These are phyloP conservation scores for Auanema sp. DNA, from an alignment of 2,888 invertebrate species.

Conservation along the genomic window DNA sequence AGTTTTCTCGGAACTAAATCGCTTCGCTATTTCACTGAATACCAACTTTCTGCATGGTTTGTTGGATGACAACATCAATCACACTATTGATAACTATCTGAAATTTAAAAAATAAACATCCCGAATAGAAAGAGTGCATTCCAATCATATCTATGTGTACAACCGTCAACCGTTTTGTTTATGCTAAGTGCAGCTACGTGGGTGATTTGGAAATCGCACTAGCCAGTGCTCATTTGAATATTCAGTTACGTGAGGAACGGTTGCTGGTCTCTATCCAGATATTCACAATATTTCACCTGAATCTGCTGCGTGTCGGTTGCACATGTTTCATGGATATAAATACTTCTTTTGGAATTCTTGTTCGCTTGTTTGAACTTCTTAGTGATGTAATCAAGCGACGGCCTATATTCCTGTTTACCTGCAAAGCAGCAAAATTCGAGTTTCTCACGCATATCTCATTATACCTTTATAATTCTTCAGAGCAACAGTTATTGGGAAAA, in stretches of 20 bases:
- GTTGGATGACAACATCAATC: conserved; percentile 50
- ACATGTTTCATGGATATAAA: conserved; percentile 48
- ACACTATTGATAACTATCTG: conserved; percentile 50
- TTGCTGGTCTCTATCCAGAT: background rate
- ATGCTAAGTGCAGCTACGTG: too few relatives aligned
- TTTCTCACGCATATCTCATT: background rate
- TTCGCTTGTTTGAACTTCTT: conserved; percentile 40
- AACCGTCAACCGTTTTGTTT: too few relatives aligned
- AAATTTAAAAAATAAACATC: conserved; percentile 9
- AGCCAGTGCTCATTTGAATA: background rate
- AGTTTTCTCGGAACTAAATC: background rate
- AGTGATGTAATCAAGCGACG: conserved; percentile 40
- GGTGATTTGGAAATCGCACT: too few relatives aligned
- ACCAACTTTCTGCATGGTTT: conserved; percentile 52
- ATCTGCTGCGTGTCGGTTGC: conserved; percentile 49
- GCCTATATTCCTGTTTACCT: conserved; percentile 40
- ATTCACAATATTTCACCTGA: conserved; percentile 26
- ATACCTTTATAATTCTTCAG: conserved; percentile 48
- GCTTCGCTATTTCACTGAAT: conserved; percentile 29
- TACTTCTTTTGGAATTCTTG: conserved; percentile 39
- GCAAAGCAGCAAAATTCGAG: conserved; percentile 5
- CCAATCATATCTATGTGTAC: too few relatives aligned
- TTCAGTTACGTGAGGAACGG: background rate
- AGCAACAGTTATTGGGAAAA: conserved; percentile 42
- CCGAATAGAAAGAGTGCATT: background rate